Evolutionary conservation across 2,797 vertebrate species (phyloP), one percentile per base, ranked within the genome.

Genomic region (Rhabdomys pumilio): DNA sequence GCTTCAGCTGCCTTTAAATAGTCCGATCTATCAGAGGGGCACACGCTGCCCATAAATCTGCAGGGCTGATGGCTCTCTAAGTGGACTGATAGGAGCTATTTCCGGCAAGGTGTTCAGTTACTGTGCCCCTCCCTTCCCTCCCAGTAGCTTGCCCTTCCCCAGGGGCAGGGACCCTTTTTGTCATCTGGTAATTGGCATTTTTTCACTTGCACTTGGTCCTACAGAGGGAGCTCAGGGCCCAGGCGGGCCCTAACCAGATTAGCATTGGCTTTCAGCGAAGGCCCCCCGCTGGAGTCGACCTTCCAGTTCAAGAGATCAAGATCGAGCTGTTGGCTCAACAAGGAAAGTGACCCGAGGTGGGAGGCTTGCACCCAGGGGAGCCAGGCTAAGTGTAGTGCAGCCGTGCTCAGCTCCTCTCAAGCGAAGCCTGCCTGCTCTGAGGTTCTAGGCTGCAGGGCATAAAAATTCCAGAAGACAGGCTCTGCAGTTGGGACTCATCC

Each of bases 1-100:
- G 98, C 98, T 98, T 97, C 95, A 93, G 97, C 98, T 98, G 98
- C 97, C 98, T 98, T 99, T 99, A 99, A 99, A 99, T 98, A 99
- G 98, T 98, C 98, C 98, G 98, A 99, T 99, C 99, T 99, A 99
- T 99, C 99, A 99, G 98, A 99, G 98, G 98, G 99, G 99, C 99
- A 98, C 99, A 98, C 96, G 97, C 98, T 98, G 98, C 98, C 98
- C 98, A 99, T 99, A 98, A 99, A 99, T 99, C 99, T 97, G 97
- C 94, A 72, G 94, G 98, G 98, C 98, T 98, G 97, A 98, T 98
- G 98, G 98, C 98, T 98, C 98, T 98, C 98, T 98, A 98, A 98
- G 98, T 98, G 98, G 98, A 98, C 98, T 90, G 97, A 98, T 96
- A 88, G 91, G 95, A 98, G 98, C 98, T 98, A 98, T 98, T 98